Evolutionary conservation across 2,888 invertebrate genomes (phyloP).

Genomic region (Pseudococcus jackbeardsleyi): DNA sequence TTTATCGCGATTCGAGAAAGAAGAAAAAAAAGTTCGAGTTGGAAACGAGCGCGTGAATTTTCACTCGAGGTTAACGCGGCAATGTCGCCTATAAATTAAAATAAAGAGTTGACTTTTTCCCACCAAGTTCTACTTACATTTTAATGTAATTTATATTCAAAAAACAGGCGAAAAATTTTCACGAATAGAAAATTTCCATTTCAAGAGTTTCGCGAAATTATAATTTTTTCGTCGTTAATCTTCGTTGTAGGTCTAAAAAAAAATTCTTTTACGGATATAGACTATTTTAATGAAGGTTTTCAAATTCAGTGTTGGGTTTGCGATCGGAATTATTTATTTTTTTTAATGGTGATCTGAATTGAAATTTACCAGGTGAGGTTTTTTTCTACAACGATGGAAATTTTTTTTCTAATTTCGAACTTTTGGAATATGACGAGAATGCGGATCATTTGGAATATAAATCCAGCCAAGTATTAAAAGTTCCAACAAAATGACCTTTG

Average conservation of each 20-base stretch:
- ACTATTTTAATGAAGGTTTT: not conserved
- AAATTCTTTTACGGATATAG: not conserved
- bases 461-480: not conserved
- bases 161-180: constrained; percentile 8
- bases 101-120: constrained; percentile 3
- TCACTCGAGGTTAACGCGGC: constrained; percentile 10
- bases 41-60: constrained; percentile 10
- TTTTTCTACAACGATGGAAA: not conserved
- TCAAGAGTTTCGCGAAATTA: constrained; percentile 10
- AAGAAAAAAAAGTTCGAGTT: not conserved
- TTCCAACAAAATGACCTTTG: not conserved
- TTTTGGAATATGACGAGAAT: not conserved
- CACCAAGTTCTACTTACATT: constrained; percentile 8
- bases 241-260: not conserved
- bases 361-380: not conserved
- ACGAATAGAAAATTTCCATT: constrained; percentile 10
- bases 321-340: not conserved
- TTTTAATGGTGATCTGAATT: not conserved
- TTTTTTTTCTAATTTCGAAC: not conserved
- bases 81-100: constrained; percentile 18
- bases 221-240: constrained; percentile 17
- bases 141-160: constrained; percentile 23
- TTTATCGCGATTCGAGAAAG: constrained; percentile 13
- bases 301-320: not conserved
- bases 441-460: not conserved